These are phyloP conservation scores for Phlogophora meticulosa DNA, from an alignment of 2,888 invertebrate species.

Conservation along the genomic window DNA sequence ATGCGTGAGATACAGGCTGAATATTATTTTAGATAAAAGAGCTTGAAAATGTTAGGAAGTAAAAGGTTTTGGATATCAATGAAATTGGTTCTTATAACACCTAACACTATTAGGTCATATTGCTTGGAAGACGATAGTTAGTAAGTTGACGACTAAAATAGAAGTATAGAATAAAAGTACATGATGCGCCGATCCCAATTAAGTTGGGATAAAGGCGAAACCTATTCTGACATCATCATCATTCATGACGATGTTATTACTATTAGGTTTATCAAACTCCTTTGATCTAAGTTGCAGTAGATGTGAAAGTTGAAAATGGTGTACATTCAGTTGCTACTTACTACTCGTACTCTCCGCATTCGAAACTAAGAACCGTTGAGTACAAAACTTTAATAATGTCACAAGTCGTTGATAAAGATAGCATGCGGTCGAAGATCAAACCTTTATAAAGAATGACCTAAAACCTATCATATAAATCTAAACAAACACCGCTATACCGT, in stretches of 20 bases:
- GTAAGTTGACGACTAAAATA: no score
- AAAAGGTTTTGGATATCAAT: neutral
- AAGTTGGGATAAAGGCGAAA: no score
- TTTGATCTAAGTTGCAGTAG: neutral
- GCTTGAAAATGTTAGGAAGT: neutral
- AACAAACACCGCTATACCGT: slow-evolving; percentile 22
- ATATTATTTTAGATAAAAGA: slow-evolving; percentile 38
- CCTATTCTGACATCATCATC: no score
- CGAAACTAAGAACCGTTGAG: neutral
- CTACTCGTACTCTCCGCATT: neutral
- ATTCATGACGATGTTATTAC: no score
- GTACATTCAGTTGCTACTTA: neutral
- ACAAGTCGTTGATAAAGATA: slow-evolving; percentile 12
- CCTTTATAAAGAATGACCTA: slow-evolving; percentile 6
- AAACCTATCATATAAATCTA: slow-evolving; percentile 30
- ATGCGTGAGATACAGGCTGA: slow-evolving; percentile 58
- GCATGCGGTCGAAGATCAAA: slow-evolving; percentile 22
- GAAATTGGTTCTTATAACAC: neutral
- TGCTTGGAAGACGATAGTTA: no score
- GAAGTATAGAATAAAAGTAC: no score
- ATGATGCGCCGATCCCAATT: no score
- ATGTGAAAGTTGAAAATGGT: neutral
- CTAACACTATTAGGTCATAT: no score
- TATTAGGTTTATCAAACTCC: neutral
- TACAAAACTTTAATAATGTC: neutral